Evolutionary conservation across 1,140 invertebrate species (phyloP).

Genomic region (Gyrodactylus salaris): DNA sequence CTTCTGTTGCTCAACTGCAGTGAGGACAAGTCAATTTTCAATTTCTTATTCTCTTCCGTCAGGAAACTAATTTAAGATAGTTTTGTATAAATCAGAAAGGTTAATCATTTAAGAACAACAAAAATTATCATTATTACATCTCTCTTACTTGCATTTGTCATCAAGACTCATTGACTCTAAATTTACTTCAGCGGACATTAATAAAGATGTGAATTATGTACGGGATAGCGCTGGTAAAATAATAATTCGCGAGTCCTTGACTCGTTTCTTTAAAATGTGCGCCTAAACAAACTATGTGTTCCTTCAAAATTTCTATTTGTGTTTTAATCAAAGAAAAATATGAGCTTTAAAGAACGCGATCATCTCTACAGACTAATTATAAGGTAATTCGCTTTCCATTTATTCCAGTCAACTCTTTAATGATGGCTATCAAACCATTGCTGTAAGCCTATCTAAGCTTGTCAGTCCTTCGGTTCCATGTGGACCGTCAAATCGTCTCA

Average conservation of each 20-base stretch:
- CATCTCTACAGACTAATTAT: not conserved
- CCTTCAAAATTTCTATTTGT: not conserved
- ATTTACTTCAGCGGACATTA: not conserved
- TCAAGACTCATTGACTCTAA: not conserved
- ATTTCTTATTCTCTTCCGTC: not conserved
- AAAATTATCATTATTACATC: not conserved
- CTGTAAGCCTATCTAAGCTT: not conserved
- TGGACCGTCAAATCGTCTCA: constrained; percentile 4
- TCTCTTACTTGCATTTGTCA: not conserved
- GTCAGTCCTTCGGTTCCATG: constrained; percentile 1
- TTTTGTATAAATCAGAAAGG: too few relatives aligned
- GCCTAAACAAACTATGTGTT: not conserved
- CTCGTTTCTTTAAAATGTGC: not conserved
- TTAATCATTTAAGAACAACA: not conserved
- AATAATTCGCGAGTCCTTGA: too few relatives aligned
- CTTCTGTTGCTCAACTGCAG: not conserved
- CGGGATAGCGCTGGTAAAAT: not conserved
- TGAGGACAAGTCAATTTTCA: not conserved
- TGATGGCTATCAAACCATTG: constrained; percentile 5
- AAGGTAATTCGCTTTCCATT: not conserved
- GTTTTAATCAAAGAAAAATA: not conserved
- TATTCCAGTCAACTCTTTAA: constrained; percentile 3
- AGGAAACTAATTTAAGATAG: too few relatives aligned
- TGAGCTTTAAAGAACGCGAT: not conserved
- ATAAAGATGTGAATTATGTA: not conserved